Base-by-base conservation (phyloP, 1,140 invertebrate genomes). In the Aphaenogaster rudis region DNA sequence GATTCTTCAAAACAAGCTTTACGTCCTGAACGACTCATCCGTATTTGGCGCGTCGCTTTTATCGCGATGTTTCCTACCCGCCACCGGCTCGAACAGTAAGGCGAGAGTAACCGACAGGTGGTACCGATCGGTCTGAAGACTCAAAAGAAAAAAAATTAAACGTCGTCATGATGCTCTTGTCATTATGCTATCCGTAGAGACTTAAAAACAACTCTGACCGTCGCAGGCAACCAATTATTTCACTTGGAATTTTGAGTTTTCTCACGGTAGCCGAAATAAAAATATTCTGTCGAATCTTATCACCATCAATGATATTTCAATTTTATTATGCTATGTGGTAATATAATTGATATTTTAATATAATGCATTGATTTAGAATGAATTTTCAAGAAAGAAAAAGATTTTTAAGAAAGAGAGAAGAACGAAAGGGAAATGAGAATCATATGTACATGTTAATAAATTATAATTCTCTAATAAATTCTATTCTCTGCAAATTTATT, bases 1-100 rank as follows among this genome's bases (percentile, higher is more conserved):
- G 79, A 90, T 90, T 88, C 74, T 74, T 90, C 79, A 90, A 90
- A 90, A 90, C 89, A 85, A 90, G 89, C 88, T 87, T 90, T 82
- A 76, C 88, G 69, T 90, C 63, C 71, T 69, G 59, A 86, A 80
- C 89, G 57, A 36, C 71, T 64, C 15, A 45, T 9, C 86, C 74
- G 45, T 88, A 91, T 91, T 90, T 91, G 86, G 89, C 64, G 69
- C 63, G 59, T 82, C 48, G 79, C 77, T 91, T 90, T 90, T 86
- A 90, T 91, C 88, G 80, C 67, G 80, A 63, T 88, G 88, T 91
- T 90, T 91, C 88, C 76, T 90, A 59, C 57, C 50, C 74, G 79
- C 54, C 63, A 76, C 74, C 69, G 52, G 57, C 74, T 81, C 45
- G 39, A n/a, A 63, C 48, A 8, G 67, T 79, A 80, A 80, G 67